Evolutionary conservation across 2,113 vertebrate genomes (phyloP), one percentile per base, ranked within the genome.

Genomic region (Onychostoma macrolepis): DNA sequence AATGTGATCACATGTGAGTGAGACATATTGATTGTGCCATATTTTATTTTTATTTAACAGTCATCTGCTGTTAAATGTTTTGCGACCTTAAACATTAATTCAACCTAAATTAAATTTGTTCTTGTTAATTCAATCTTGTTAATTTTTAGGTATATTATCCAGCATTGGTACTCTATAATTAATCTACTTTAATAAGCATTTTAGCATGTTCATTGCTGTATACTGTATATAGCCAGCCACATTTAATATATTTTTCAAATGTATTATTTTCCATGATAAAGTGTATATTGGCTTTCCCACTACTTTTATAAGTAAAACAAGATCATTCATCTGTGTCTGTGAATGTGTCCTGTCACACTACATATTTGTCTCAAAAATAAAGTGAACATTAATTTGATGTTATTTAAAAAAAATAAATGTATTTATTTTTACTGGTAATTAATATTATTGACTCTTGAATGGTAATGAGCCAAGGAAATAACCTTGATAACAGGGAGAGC

Each of bases 401-500:
- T 50, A 65, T 65, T 65, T 28, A 65, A 15, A 17, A 33, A 1
- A 28, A 33, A 30, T 67, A 33, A 17, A 67, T 67, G 2, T 7
- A 33, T 67, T 65, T 65, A 65, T 38, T 24, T 72, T 72, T 41
- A 38, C 9, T 41, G 41, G 8, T 36, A 72, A 38, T 72, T 12
- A 4, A 58, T 38, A 24, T 41, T 41, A 24, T 72, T 72, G 69
- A 72, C 28, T 41, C 17, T 38, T 72, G 36, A 72, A 21, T 38
- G 19, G 33, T 24, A 71, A 72, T 24, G 69, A 72, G 10, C 6
- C 19, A 11, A 41, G 21, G 21, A 74, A 74, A 41, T 41, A 41
- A 74, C 71, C 71, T 74, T 74, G 71, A 74, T 74, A 74, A 74
- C 71, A 41, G 21, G 71, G 21, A 72, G 69, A 74, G 71, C 71